Conservation (phyloP, 23 tunicate species). For the Ascidia mentula region DNA sequence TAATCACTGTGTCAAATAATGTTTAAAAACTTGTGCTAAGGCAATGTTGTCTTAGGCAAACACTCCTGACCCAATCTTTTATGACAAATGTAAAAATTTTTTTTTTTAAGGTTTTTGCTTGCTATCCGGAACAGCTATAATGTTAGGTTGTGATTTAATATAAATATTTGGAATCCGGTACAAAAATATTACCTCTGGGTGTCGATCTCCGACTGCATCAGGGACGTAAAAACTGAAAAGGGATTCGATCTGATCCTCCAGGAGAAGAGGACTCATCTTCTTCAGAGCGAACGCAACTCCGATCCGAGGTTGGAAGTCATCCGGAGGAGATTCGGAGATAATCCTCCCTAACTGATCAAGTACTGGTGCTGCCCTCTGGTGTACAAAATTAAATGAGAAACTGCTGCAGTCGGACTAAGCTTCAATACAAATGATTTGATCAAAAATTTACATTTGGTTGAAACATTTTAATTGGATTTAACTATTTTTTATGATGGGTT, state of each 20-base stretch:
- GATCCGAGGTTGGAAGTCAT: conserved; percentile 54
- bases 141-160: no score
- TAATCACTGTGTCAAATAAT: no score
- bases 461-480: no score
- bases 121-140: no score
- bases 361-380: conserved; percentile 60
- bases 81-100: no score
- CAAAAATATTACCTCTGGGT: conserved; percentile 72
- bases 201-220: conserved; percentile 67
- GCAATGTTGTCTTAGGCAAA: not conserved
- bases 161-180: no score
- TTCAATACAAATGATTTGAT: no score
- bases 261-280: conserved; percentile 51
- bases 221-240: conserved; percentile 73
- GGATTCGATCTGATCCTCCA: conserved; percentile 45
- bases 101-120: no score
- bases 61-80: no score
- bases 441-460: no score
- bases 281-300: conserved; percentile 62
- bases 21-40: not conserved
- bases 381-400: not conserved
- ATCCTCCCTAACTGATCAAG: conserved; percentile 73
- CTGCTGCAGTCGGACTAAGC: no score
- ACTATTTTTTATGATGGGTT: no score
- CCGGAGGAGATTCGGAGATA: conserved; percentile 70